A percentile compares a stretch with the other conserved stretches of the same genome.
Conservation (phyloP, 2,113 vertebrate genomes). For the Siniperca chuatsi region DNA sequence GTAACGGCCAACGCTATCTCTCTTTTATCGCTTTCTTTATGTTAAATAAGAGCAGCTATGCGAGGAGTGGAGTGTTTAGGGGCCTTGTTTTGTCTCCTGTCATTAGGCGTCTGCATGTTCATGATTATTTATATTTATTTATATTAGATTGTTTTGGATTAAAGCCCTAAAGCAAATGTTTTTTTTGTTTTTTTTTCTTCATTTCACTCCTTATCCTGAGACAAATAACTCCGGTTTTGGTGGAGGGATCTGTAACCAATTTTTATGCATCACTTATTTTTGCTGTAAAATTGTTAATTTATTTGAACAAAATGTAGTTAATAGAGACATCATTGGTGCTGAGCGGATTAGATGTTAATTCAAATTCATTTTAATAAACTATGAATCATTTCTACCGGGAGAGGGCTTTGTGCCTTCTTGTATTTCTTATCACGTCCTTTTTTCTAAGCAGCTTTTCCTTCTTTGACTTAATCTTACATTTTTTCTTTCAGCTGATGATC, state of each 20-base stretch:
- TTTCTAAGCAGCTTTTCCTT: background rate
- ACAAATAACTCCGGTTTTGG: background rate
- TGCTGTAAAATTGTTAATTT: background rate
- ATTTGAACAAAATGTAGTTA: background rate
- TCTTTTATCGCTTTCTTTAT: background rate
- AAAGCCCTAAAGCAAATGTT: background rate
- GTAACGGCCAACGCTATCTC: conserved; percentile 74
- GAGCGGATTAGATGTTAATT: background rate
- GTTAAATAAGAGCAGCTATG: background rate
- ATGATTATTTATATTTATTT: too few species aligned
- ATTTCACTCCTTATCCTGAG: background rate
- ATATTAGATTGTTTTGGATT: background rate
- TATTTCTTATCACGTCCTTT: background rate
- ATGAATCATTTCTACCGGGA: background rate
- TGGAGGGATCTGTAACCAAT: background rate
- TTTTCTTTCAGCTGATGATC: conserved; percentile 90
- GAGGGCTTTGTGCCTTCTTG: background rate
- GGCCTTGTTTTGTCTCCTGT: background rate
- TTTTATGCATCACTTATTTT: background rate
- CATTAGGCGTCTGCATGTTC: background rate
- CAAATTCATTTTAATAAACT: too few species aligned
- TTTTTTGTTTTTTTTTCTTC: too few species aligned
- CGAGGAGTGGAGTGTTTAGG: background rate
- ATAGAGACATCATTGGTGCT: background rate
- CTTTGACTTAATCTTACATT: background rate